Evolutionary conservation across 2,797 vertebrate species (phyloP).

Genomic region (Lutjanus argentimaculatus): DNA sequence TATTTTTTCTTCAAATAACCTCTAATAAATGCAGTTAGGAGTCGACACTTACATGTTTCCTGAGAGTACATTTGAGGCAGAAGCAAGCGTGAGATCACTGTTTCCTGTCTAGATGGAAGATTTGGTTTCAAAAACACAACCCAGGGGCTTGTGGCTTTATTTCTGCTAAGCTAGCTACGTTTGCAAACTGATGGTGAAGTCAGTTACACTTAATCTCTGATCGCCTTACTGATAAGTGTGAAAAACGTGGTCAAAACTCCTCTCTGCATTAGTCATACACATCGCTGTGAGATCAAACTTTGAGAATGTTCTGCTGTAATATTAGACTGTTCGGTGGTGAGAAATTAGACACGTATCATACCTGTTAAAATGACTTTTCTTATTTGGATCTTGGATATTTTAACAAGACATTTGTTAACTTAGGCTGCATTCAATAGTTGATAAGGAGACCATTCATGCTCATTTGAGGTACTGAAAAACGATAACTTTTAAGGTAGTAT

Average conservation of each 20-base stretch:
- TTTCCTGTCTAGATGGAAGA: constrained; percentile 68
- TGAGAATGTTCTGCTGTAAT: constrained; percentile 8
- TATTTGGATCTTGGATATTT: too few species aligned
- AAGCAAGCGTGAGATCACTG: constrained; percentile 14
- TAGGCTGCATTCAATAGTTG: too few species aligned
- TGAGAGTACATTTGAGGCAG: constrained; percentile 35
- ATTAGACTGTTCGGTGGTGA: not conserved
- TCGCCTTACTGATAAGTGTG: constrained; percentile 38
- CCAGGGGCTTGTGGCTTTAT: constrained; percentile 57
- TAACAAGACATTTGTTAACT: too few species aligned
- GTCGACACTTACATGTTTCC: constrained; percentile 37
- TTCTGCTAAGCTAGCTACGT: constrained; percentile 50
- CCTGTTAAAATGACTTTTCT: too few species aligned
- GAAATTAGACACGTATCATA: too few species aligned
- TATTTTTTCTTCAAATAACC: constrained; percentile 35
- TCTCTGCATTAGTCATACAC: too few species aligned
- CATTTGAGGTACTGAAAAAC: too few species aligned
- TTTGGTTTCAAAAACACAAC: constrained; percentile 36
- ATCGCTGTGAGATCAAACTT: not conserved
- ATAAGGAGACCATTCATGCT: too few species aligned
- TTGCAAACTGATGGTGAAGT: constrained; percentile 24
- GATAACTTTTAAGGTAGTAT: too few species aligned
- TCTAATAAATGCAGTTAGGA: constrained; percentile 7
- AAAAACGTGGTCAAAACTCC: constrained; percentile 31
- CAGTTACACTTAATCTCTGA: constrained; percentile 50